Evolutionary conservation across 2,888 invertebrate species (phyloP), one percentile per base, ranked within the genome.

Genomic region (Zeuzera pyrina): DNA sequence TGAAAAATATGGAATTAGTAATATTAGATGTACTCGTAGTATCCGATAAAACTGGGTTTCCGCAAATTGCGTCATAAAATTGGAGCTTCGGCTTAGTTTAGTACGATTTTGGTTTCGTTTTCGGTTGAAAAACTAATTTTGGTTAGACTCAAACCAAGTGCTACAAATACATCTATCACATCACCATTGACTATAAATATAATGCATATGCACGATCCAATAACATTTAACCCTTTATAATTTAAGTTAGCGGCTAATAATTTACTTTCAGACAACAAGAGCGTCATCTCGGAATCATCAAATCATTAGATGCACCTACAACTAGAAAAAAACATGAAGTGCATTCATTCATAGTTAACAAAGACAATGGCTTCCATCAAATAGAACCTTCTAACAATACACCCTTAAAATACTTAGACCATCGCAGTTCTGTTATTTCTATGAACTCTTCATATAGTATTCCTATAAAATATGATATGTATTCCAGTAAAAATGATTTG

Each of bases 211-310:
- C n/a, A n/a, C n/a, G n/a, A n/a, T n/a, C n/a, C n/a, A n/a, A n/a
- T n/a, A n/a, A n/a, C n/a, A n/a, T n/a, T n/a, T n/a, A n/a, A n/a
- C n/a, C n/a, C n/a, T n/a, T n/a, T n/a, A n/a, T n/a, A n/a, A n/a
- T n/a, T n/a, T n/a, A n/a, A n/a, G n/a, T n/a, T n/a, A n/a, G n/a
- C n/a, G n/a, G n/a, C n/a, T n/a, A n/a, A n/a, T n/a, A n/a, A n/a
- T n/a, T n/a, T n/a, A n/a, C n/a, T 66, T 73, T 15, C 69, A 91
- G 91, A 48, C 94, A 94, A 58, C 94, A 94, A 72, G 91, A 92
- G 55, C 86, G 86, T 34, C 94, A 94, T 61, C 85, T 94, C 31
- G 93, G 93, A 5, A 89, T 92, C 36, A 85, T 87, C 13, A 74
- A 86, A 57, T 67, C 85, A 46, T 60, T 79, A 55, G 76, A 83